Evolutionary conservation across 2,888 invertebrate genomes (phyloP).

Genomic region (Antitype chi): DNA sequence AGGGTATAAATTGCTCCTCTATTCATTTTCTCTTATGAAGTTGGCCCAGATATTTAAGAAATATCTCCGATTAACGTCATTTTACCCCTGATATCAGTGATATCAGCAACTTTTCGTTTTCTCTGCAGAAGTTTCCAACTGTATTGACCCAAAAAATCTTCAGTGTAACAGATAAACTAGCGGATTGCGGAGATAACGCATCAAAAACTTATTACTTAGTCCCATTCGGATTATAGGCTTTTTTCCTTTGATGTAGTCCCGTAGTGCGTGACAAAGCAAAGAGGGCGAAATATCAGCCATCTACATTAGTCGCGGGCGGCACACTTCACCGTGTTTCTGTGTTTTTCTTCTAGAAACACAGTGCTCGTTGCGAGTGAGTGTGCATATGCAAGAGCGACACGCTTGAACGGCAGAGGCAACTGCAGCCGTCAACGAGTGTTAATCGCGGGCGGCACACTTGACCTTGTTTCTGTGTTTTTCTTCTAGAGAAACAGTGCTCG

Average conservation of each 20-base stretch:
- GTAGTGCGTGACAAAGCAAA: conserved; percentile 71
- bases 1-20: conserved; percentile 21
- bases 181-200: conserved; percentile 70
- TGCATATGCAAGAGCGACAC: too few relatives aligned
- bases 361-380: conserved; percentile 55
- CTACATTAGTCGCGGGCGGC: conserved; percentile 62
- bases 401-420: too few relatives aligned
- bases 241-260: conserved; percentile 75
- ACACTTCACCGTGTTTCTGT: conserved; percentile 45
- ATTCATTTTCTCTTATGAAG: conserved; percentile 20
- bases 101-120: conserved; percentile 53
- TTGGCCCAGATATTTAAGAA: conserved; percentile 28
- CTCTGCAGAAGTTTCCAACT: conserved; percentile 49
- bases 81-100: conserved; percentile 44
- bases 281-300: conserved; percentile 70
- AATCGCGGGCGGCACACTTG: too few relatives aligned
- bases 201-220: conserved; percentile 79
- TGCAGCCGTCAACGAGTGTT: too few relatives aligned
- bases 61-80: conserved; percentile 46
- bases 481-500: too few relatives aligned
- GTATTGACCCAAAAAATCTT: conserved; percentile 61
- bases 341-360: conserved; percentile 60
- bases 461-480: too few relatives aligned
- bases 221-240: conserved; percentile 72
- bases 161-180: conserved; percentile 64